Evolutionary conservation across 2,113 vertebrate genomes (phyloP).

Genomic region (Eulacestoma nigropectus): DNA sequence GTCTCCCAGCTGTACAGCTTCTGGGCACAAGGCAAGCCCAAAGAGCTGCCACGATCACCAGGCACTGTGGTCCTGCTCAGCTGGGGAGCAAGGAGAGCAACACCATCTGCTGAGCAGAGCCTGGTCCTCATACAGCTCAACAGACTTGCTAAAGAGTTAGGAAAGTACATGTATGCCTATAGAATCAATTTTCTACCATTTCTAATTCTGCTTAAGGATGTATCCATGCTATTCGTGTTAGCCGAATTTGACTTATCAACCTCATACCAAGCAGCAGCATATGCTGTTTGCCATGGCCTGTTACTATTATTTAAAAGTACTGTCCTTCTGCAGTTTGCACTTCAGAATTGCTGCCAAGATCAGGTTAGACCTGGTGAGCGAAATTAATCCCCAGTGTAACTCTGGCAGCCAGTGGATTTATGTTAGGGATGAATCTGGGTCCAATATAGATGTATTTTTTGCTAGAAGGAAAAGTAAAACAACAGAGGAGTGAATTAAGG

Average conservation of each 20-base stretch:
- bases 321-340: neutral
- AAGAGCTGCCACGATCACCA: neutral
- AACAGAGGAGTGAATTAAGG: neutral
- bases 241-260: neutral
- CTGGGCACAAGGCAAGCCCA: neutral
- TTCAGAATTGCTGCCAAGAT: slow-evolving; percentile 7
- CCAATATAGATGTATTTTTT: neutral
- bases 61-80: neutral
- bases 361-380: neutral
- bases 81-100: neutral
- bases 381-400: slow-evolving; percentile 5
- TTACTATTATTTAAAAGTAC: neutral
- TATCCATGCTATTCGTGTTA: neutral
- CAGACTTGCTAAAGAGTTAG: neutral
- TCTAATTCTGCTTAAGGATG: neutral
- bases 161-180: too few relatives aligned
- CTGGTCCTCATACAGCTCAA: neutral
- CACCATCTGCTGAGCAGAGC: neutral
- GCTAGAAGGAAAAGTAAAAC: neutral
- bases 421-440: neutral
- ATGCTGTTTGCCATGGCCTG: neutral
- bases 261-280: neutral
- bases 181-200: neutral
- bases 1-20: neutral
- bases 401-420: neutral